Evolutionary conservation across 2,888 invertebrate genomes (phyloP).

Genomic region (Euphydryas editha): DNA sequence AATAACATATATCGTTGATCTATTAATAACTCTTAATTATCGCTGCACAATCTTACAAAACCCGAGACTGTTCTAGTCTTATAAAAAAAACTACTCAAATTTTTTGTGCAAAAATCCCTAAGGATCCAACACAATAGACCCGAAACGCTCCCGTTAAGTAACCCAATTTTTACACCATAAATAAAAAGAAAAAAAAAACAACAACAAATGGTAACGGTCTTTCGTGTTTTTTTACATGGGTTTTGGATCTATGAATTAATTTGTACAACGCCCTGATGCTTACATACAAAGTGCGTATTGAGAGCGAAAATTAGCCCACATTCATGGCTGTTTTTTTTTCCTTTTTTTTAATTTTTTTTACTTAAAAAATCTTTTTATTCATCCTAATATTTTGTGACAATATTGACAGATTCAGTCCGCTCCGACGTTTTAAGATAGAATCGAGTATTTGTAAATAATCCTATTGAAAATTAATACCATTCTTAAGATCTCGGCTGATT

Average conservation of each 20-base stretch:
- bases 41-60: slow-evolving; percentile 41
- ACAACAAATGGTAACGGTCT: slow-evolving; percentile 73
- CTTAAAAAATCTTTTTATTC: slow-evolving; percentile 45
- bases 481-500: slow-evolving; percentile 72
- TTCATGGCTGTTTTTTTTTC: slow-evolving; percentile 62
- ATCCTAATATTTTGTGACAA: slow-evolving; percentile 78
- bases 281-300: slow-evolving; percentile 76
- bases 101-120: slow-evolving; percentile 53
- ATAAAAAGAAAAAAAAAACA: slow-evolving; percentile 72
- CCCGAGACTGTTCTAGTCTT: slow-evolving; percentile 46
- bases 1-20: slow-evolving; percentile 56
- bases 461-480: slow-evolving; percentile 79
- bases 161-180: slow-evolving; percentile 83
- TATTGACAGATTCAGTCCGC: slow-evolving; percentile 78
- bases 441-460: slow-evolving; percentile 80
- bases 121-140: slow-evolving; percentile 64
- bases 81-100: slow-evolving; percentile 43
- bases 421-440: slow-evolving; percentile 53
- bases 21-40: slow-evolving; percentile 63
- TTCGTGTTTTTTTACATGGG: slow-evolving; percentile 57
- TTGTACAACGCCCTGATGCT: slow-evolving; percentile 80
- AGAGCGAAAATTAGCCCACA: slow-evolving; percentile 81
- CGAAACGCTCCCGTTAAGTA: slow-evolving; percentile 79
- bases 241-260: slow-evolving; percentile 73
- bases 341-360: slow-evolving; percentile 44